phyloP scores from a whole-genome alignment of 1,140 invertebrate species.

The Drosophila asahinai region DNA sequence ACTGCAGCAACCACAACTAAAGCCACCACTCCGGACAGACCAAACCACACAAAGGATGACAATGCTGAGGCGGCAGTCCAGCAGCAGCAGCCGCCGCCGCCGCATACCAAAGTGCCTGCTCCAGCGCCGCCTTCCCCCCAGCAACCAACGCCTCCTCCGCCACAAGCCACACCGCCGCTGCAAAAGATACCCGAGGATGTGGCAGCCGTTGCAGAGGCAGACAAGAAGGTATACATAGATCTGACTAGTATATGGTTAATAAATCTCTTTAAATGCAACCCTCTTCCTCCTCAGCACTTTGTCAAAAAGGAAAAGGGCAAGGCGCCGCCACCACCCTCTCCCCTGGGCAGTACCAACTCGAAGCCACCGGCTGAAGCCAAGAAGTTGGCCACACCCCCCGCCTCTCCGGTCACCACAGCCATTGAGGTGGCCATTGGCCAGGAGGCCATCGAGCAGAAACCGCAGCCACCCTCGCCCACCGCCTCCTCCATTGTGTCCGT shows the following conservation, averaged over 20 bases:
- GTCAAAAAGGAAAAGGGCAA: conserved; percentile 90
- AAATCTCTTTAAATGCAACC: background rate
- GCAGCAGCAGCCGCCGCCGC: conserved; percentile 18
- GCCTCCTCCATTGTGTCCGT: conserved; percentile 84
- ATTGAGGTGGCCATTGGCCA: conserved; percentile 81
- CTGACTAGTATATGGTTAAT: too few species aligned
- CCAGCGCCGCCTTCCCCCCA: conserved; percentile 66
- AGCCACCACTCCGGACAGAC: conserved; percentile 73
- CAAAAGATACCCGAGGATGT: conserved; percentile 64
- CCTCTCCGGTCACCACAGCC: conserved; percentile 58
- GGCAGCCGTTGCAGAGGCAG: conserved; percentile 44
- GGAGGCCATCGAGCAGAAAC: conserved; percentile 55
- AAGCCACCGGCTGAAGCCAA: conserved; percentile 41
- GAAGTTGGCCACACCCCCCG: conserved; percentile 19
- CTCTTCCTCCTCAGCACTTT: conserved; percentile 62
- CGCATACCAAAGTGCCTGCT: conserved; percentile 78
- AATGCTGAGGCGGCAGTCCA: conserved; percentile 53
- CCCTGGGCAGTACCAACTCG: conserved; percentile 11
- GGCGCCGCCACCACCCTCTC: conserved; percentile 88
- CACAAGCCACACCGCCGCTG: conserved; percentile 29
- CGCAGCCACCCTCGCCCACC: conserved; percentile 86
- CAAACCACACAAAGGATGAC: conserved; percentile 70
- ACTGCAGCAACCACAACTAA: conserved; percentile 56
- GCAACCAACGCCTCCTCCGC: conserved; percentile 23
- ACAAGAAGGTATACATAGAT: conserved; percentile 58